A percentile compares a stretch with the other conserved stretches of the same genome.
phyloP scores from a whole-genome alignment of 2,888 invertebrate species.

The Oxytorus armatus region DNA sequence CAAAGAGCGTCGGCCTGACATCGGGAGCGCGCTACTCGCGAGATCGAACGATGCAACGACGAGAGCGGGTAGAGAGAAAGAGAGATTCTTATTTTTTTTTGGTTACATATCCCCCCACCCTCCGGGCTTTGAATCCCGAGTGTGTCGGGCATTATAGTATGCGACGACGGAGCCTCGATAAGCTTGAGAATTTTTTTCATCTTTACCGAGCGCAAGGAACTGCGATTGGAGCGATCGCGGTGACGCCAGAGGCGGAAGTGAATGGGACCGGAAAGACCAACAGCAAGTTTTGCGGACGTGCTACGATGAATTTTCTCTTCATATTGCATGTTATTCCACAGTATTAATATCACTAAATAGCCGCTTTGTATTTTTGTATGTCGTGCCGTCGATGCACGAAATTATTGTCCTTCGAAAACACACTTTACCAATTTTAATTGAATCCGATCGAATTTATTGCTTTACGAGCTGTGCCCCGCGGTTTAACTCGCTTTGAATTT shows the following conservation, averaged over 20 bases:
- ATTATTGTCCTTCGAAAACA: too few relatives aligned
- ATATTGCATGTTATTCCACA: too few relatives aligned
- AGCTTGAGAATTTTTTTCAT: constrained; percentile 49
- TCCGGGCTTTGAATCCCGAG: constrained; percentile 20
- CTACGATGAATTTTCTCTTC: too few relatives aligned
- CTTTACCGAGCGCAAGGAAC: neutral
- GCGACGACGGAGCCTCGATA: constrained; percentile 32
- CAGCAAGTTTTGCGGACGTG: too few relatives aligned
- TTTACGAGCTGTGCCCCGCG: too few relatives aligned
- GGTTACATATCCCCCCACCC: constrained; percentile 12
- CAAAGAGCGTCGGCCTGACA: constrained; percentile 75
- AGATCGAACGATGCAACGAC: constrained; percentile 60
- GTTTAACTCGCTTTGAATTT: too few relatives aligned
- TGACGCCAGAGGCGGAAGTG: constrained; percentile 40
- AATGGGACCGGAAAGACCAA: neutral
- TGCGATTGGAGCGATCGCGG: constrained; percentile 33
- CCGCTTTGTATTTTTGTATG: too few relatives aligned
- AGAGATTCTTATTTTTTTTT: constrained; percentile 22
- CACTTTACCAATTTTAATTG: too few relatives aligned
- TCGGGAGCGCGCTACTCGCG: constrained; percentile 73
- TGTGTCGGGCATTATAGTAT: constrained; percentile 52
- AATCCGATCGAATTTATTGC: too few relatives aligned
- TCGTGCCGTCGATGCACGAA: too few relatives aligned
- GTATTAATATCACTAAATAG: neutral
- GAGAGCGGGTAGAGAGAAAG: constrained; percentile 18